phyloP scores from a whole-genome alignment of 2,113 vertebrate genomes.

The Vidua chalybeata region DNA sequence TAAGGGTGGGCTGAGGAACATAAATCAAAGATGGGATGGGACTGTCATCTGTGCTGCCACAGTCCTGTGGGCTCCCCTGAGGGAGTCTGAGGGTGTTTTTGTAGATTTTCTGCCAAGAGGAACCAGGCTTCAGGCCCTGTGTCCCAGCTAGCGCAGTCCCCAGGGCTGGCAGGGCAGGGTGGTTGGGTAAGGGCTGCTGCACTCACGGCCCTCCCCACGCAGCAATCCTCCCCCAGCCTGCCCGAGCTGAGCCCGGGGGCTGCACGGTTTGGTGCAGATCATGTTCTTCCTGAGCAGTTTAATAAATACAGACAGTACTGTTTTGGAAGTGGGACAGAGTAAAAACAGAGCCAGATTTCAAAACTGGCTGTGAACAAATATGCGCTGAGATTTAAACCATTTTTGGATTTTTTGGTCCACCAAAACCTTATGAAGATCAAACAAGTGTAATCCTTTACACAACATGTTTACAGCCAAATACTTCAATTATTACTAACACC shows the following conservation, averaged over 20 bases:
- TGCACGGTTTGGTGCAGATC: background rate
- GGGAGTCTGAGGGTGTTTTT: background rate
- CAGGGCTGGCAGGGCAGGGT: background rate
- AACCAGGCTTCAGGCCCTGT: background rate
- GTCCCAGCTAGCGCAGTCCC: background rate
- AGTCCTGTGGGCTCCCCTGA: background rate
- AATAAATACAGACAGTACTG: background rate
- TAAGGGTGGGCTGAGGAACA: background rate
- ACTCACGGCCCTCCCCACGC: background rate
- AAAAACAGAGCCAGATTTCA: background rate
- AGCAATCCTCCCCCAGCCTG: background rate
- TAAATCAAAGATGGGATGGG: background rate
- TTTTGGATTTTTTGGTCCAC: background rate
- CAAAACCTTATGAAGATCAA: background rate
- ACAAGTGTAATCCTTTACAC: background rate
- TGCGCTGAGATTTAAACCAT: background rate
- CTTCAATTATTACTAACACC: background rate
- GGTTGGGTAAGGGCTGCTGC: background rate
- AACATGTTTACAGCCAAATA: background rate
- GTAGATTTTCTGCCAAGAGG: background rate
- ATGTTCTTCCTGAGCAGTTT: background rate
- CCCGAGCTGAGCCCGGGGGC: accelerated
- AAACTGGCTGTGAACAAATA: background rate
- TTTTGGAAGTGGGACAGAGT: background rate
- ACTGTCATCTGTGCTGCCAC: background rate